Evolutionary conservation across 2,888 invertebrate species (phyloP).

Genomic region (Flexamia atlantica): DNA sequence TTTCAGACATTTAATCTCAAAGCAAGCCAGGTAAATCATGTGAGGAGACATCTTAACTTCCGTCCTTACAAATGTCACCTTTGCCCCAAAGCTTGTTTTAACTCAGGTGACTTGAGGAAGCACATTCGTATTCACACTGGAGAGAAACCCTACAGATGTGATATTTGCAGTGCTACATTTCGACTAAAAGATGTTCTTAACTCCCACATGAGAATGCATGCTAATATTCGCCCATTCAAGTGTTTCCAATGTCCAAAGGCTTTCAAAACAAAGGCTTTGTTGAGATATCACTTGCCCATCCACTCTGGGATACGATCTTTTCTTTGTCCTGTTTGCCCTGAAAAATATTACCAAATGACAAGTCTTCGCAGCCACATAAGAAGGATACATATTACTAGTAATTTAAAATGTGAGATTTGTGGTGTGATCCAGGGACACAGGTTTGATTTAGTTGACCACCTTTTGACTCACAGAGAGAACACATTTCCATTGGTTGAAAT

Average conservation of each 20-base stretch:
- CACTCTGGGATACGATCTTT: conserved; percentile 51
- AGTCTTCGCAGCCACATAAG: background rate
- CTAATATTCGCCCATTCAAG: conserved; percentile 68
- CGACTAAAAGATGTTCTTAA: conserved; percentile 74
- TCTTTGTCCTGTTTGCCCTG: conserved; percentile 41
- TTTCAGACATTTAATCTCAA: conserved; percentile 1
- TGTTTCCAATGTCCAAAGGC: conserved; percentile 69
- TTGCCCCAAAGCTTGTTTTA: conserved; percentile 69
- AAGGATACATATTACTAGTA: background rate
- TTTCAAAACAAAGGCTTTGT: conserved; percentile 42
- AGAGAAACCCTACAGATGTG: conserved; percentile 66
- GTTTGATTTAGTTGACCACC: background rate
- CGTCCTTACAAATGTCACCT: conserved; percentile 66
- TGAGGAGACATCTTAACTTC: conserved; percentile 39
- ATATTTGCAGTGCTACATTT: conserved; percentile 47
- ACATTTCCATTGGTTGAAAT: background rate
- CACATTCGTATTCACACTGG: conserved; percentile 70
- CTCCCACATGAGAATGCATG: conserved; percentile 68
- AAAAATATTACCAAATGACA: background rate
- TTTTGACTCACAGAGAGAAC: background rate
- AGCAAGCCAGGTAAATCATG: background rate
- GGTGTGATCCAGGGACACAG: background rate
- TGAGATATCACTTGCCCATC: conserved; percentile 49
- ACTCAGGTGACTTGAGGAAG: conserved; percentile 67
- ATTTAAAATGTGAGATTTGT: conserved; percentile 5